Percentiles rank a stretch among this genome's conserved stretches.
These are phyloP conservation scores for Poeciliopsis turrubarensis DNA, from an alignment of 2,113 vertebrate genomes.

Conservation along the genomic window DNA sequence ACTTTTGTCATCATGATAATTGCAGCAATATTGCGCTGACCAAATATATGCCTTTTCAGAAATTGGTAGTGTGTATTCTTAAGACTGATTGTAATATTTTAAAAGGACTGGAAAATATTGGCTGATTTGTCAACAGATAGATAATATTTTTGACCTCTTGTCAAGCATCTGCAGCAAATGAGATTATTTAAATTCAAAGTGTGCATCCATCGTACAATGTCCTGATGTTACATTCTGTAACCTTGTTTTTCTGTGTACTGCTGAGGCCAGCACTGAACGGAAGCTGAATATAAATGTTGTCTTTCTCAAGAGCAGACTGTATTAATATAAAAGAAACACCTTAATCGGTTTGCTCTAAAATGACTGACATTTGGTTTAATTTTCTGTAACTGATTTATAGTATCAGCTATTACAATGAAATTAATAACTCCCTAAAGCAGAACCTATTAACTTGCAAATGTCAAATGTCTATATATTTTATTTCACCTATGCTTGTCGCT, in stretches of 20 bases:
- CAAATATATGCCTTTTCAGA: neutral
- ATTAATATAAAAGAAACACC: constrained; percentile 3
- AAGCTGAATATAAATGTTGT: constrained; percentile 42
- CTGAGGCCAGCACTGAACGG: constrained; percentile 19
- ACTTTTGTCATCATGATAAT: no score
- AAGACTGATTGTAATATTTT: neutral
- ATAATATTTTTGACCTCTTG: constrained; percentile 9
- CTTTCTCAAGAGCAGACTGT: constrained; percentile 31
- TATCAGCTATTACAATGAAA: constrained; percentile 24
- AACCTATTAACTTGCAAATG: neutral
- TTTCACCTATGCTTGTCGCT: no score
- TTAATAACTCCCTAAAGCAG: neutral
- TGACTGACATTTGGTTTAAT: constrained; percentile 24
- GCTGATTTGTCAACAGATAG: no score
- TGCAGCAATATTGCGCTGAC: no score
- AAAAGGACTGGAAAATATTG: no score
- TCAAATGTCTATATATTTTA: neutral
- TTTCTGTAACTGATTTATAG: constrained; percentile 22
- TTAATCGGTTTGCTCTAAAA: constrained; percentile 9
- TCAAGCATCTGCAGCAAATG: constrained; percentile 39
- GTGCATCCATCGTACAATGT: constrained; percentile 37
- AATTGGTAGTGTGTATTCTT: neutral
- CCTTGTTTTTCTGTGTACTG: constrained; percentile 40
- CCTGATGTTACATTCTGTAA: constrained; percentile 43
- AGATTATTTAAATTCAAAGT: constrained; percentile 49